phyloP scores from a whole-genome alignment of 1,140 invertebrate genomes.

The Thrips palmi region DNA sequence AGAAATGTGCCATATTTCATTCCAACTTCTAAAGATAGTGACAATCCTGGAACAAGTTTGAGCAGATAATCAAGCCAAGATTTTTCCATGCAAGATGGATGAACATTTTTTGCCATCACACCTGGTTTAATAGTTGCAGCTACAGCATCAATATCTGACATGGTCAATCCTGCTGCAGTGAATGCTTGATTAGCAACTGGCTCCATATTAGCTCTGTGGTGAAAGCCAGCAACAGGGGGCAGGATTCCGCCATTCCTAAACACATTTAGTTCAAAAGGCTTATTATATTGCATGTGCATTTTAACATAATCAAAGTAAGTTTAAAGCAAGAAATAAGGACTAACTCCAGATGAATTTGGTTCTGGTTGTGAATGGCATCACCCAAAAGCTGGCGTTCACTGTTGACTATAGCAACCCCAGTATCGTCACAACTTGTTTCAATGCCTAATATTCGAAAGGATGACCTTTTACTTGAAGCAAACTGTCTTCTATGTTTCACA shows the following conservation, averaged over 20 bases:
- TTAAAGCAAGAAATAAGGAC: constrained; percentile 8
- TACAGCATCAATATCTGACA: constrained; percentile 73
- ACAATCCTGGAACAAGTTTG: constrained; percentile 32
- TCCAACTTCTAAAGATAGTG: constrained; percentile 62
- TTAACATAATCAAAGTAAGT: constrained; percentile 4
- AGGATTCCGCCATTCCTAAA: constrained; percentile 78
- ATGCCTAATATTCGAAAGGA: constrained; percentile 78
- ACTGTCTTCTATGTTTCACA: too few relatives aligned
- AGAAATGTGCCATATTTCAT: constrained; percentile 69
- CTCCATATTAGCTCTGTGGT: constrained; percentile 68
- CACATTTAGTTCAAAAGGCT: constrained; percentile 15
- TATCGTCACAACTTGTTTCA: constrained; percentile 98
- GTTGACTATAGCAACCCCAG: constrained; percentile 74
- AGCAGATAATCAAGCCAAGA: background rate
- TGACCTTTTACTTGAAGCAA: too few relatives aligned
- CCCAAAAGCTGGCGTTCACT: constrained; percentile 49
- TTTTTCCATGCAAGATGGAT: constrained; percentile 2
- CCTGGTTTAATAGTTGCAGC: constrained; percentile 80
- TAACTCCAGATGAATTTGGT: constrained; percentile 51
- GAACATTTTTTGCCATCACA: constrained; percentile 13
- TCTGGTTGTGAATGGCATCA: constrained; percentile 61
- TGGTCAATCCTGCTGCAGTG: constrained; percentile 33
- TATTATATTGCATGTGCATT: constrained; percentile 1
- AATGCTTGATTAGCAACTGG: constrained; percentile 50
- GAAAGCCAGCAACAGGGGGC: constrained; percentile 59